Evolutionary conservation across 2,888 invertebrate genomes (phyloP), one percentile per base, ranked within the genome.

Genomic region (Notocelia uddmanniana): DNA sequence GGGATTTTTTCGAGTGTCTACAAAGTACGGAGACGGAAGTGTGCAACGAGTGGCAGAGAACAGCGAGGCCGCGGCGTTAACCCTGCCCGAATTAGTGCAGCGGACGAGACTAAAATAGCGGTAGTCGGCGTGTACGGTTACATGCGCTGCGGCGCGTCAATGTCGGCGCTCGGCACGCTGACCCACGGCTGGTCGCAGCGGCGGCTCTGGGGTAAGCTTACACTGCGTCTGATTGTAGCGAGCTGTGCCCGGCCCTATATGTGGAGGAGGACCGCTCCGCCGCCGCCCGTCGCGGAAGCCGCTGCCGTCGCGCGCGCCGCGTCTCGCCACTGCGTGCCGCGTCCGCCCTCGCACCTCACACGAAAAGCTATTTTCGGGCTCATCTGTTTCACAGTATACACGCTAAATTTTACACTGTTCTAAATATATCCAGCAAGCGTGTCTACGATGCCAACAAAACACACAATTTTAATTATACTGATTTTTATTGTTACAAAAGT

Each of bases 11-110:
- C 45, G 78, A 88, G 92, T 91, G 92, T 82, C 83, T 82, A 82
- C 81, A 83, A 85, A 88, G 83, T 85, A 84, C 75, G 84, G 89
- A 90, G 90, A 89, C 89, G 90, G 91, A 92, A 92, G 90, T 91
- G 91, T 88, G 83, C 84, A 87, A 85, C 84, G 85, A 85, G 83
- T 86, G 84, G 80, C 85, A 82, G 85, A 86, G 87, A 81, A 85
- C 85, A 83, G 85, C 85, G 90, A 92, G 90, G 92, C 90, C 90
- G 86, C 87, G 88, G 89, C 89, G 91, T 87, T 92, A 93, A 93
- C 92, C 92, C 93, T 92, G 92, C 92, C 93, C 93, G 93, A 92
- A 90, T 92, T 93, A 93, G 93, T 92, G 92, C 92, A 92, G 91
- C 91, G 92, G 85, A 89, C 89, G 91, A 85, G 91, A 90, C 92